Base-by-base conservation (phyloP, 2,797 vertebrate species). In the Synanceia verrucosa region DNA sequence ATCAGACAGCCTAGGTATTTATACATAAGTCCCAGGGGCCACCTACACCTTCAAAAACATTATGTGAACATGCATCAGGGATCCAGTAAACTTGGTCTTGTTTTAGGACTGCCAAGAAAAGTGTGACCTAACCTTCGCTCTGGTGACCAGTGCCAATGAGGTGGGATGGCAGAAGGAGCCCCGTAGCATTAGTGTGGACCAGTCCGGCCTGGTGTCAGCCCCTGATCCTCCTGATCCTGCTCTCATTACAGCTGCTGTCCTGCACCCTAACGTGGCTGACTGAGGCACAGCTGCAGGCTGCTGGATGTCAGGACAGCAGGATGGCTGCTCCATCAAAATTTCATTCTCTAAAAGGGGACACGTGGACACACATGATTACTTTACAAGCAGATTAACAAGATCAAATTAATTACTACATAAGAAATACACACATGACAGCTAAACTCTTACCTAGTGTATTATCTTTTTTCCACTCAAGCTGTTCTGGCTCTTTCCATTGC, bases 401-500 rank as follows among this genome's bases (percentile, higher is more conserved):
- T 60, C 1, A 23, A 39, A 56, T 34, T 39, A 39, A 16, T 39
- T 7, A 50, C n/a, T 13, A 28, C 13, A 16, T 19, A 63, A 21
- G 12, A 41, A 59, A n/a, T n/a, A n/a, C 10, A 33, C 8, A 11
- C 33, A 28, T 62, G n/a, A n/a, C n/a, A n/a, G n/a, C n/a, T 3
- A 26, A 46, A 34, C 34, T 76, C 82, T 81, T 86, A 94, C 94
- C 91, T 65, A 23, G 18, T 13, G 2, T 2, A 14, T 66, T 33
- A 1, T 85, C 79, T 36, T 83, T 75, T 46, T 74, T 87, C 82
- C 89, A 85, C 31, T 84, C 57, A 2, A 57, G 71, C 26, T 84
- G 85, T 43, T 91, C 85, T 1, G 78, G 57, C 41, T 94, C 91
- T 63, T 65, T 94, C 94, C 93, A 94, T 21, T 88, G 88, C 92